phyloP scores from a whole-genome alignment of 2,797 vertebrate species.

The Chelon auratus region DNA sequence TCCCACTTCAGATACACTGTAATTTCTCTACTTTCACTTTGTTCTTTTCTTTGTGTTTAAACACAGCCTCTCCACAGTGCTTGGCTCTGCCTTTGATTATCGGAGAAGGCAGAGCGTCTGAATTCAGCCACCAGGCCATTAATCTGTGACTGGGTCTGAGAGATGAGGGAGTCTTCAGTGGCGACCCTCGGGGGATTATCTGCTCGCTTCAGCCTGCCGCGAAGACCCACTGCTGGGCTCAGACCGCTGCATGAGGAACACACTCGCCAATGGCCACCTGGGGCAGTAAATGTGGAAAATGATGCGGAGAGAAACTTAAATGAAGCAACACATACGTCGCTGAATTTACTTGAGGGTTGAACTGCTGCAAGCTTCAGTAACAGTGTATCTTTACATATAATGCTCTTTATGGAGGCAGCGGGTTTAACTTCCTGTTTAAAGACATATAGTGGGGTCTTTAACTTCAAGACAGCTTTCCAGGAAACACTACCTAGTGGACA shows the following conservation, averaged over 20 bases:
- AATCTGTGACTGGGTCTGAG: constrained; percentile 70
- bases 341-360: neutral
- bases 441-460: neutral
- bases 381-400: no score
- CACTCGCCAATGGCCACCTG: constrained; percentile 41
- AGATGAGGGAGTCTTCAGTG: constrained; percentile 61
- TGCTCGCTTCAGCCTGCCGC: constrained; percentile 44
- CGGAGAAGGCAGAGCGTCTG: constrained; percentile 69
- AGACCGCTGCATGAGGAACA: constrained; percentile 29
- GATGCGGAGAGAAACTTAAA: constrained; percentile 38
- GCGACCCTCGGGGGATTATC: constrained; percentile 54
- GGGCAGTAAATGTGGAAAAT: constrained; percentile 23
- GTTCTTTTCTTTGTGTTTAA: constrained; percentile 6
- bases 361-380: no score
- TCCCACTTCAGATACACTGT: constrained; percentile 10
- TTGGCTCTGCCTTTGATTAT: constrained; percentile 72
- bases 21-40: neutral
- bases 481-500: neutral
- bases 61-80: constrained; percentile 31
- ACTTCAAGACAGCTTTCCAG: neutral
- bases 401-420: no score
- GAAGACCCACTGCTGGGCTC: constrained; percentile 58
- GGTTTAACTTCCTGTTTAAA: neutral
- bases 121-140: constrained; percentile 71
- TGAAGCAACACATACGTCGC: constrained; percentile 36